Evolutionary conservation across 2,113 vertebrate species (phyloP).

Genomic region (Nothocercus nigrocapillus): DNA sequence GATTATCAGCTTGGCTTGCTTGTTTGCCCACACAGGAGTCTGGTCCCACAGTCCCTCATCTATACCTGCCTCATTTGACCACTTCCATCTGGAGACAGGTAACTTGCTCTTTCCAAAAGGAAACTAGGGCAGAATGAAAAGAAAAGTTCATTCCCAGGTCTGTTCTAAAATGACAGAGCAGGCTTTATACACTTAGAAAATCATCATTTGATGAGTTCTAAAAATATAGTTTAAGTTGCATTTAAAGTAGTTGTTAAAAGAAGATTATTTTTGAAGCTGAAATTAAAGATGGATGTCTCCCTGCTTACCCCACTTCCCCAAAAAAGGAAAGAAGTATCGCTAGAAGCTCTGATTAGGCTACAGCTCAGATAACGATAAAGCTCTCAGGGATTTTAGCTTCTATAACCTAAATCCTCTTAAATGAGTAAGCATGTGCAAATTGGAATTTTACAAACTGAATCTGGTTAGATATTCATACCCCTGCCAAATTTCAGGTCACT

Average conservation of each 20-base stretch:
- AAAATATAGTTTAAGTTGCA: not conserved
- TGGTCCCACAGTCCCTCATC: not conserved
- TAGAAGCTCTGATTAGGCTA: not conserved
- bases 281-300: not conserved
- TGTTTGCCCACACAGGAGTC: not conserved
- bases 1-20: not conserved
- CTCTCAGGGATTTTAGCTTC: not conserved
- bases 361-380: not conserved
- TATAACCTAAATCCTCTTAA: slow-evolving; percentile 9
- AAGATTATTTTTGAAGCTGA: not conserved
- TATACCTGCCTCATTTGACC: not conserved
- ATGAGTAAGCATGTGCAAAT: slow-evolving; percentile 3
- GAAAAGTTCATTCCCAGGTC: not conserved
- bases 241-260: not conserved
- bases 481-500: not conserved
- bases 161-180: not conserved
- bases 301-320: rapidly evolving
- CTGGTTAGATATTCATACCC: not conserved
- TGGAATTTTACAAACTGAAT: not conserved
- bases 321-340: not conserved
- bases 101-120: not conserved
- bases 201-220: not conserved
- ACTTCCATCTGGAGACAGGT: not conserved
- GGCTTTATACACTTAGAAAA: not conserved
- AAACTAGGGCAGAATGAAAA: not conserved